These are phyloP conservation scores for Rhopalosiphum nymphaeae DNA, from an alignment of 2,888 invertebrate genomes.

Conservation along the genomic window DNA sequence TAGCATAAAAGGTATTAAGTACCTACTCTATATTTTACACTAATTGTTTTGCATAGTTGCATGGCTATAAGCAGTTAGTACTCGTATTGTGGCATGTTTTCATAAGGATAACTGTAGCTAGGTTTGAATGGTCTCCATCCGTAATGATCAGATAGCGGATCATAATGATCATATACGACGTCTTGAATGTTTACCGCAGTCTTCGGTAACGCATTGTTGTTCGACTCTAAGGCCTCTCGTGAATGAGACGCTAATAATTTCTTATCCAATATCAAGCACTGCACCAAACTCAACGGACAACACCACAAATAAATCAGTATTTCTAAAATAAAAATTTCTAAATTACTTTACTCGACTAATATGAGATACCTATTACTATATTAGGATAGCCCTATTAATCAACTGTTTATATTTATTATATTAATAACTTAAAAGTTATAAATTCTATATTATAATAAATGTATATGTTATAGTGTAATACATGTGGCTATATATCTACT, in stretches of 20 bases:
- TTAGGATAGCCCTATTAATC: too few relatives aligned
- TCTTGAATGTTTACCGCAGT: constrained; percentile 41
- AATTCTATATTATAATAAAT: neutral
- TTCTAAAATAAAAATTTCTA: constrained; percentile 38
- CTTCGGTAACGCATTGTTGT: constrained; percentile 46
- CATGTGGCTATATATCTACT: too few relatives aligned
- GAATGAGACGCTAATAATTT: neutral
- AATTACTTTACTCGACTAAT: neutral
- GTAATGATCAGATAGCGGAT: constrained; percentile 64
- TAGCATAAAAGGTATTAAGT: constrained; percentile 1
- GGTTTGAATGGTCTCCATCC: constrained; percentile 65
- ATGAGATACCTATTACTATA: too few relatives aligned
- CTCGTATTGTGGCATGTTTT: constrained; percentile 58
- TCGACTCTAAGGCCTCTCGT: constrained; percentile 19
- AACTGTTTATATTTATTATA: too few relatives aligned
- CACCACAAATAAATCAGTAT: constrained; percentile 66
- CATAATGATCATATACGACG: constrained; percentile 62
- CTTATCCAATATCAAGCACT: constrained; percentile 55
- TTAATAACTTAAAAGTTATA: neutral
- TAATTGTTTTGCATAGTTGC: constrained; percentile 11
- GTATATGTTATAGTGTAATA: neutral
- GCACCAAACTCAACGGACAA: constrained; percentile 66
- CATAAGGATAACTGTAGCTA: constrained; percentile 62
- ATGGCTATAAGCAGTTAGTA: constrained; percentile 20
- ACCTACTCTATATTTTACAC: constrained; percentile 6